These are phyloP conservation scores for Sebastes itinus DNA, from an alignment of 2,797 vertebrate species.

Conservation along the genomic window DNA sequence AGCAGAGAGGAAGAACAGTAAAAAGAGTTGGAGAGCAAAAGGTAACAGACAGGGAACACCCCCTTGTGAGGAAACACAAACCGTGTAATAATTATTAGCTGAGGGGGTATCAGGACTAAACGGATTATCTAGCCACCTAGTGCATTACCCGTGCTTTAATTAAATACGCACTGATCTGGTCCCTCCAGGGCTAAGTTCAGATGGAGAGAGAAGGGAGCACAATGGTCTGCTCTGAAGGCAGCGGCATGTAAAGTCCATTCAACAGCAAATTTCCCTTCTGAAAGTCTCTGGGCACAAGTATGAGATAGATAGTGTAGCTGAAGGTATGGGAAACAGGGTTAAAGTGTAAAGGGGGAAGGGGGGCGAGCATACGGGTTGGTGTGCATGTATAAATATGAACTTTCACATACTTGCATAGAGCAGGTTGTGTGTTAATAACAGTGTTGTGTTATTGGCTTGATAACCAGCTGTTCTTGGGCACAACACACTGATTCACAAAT, in stretches of 20 bases:
- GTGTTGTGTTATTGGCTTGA: neutral
- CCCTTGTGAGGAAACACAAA: conserved; percentile 51
- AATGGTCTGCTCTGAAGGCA: conserved; percentile 26
- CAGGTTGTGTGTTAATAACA: neutral
- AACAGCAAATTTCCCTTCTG: conserved; percentile 25
- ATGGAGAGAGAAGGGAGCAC: conserved; percentile 19
- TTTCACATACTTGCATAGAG: neutral
- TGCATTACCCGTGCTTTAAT: conserved; percentile 64
- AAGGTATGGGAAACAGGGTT: neutral
- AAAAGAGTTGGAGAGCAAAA: neutral
- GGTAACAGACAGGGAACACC: neutral
- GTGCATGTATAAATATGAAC: neutral
- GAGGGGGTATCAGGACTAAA: conserved; percentile 53
- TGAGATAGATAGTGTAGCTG: conserved; percentile 4
- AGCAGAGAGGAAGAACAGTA: neutral
- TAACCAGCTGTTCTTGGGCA: neutral
- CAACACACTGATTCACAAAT: neutral
- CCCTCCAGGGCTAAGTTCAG: conserved; percentile 50
- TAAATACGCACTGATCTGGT: conserved; percentile 65
- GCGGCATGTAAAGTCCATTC: conserved; percentile 41
- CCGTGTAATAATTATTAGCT: conserved; percentile 55
- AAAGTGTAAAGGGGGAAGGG: neutral
- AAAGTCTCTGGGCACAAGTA: neutral
- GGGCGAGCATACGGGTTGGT: neutral
- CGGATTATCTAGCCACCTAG: conserved; percentile 61